Conservation (phyloP, 2,113 vertebrate species). For the Sciurus niger region DNA sequence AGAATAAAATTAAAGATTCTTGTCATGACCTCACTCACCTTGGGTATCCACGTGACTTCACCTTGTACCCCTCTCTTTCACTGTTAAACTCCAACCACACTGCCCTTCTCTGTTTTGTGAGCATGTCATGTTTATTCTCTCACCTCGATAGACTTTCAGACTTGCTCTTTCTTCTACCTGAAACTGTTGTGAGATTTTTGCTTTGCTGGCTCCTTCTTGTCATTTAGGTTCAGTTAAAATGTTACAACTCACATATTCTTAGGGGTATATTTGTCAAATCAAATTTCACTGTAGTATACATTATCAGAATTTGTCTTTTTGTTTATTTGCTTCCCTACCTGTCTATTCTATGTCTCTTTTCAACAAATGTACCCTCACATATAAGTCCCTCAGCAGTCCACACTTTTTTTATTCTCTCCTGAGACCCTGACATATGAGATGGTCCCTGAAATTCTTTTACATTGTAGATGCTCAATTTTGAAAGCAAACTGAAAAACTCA, state of each 20-base stretch:
- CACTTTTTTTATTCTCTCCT: background rate
- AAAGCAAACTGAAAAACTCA: background rate
- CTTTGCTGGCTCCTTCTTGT: background rate
- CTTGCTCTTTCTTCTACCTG: background rate
- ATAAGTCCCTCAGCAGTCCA: background rate
- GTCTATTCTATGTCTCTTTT: background rate
- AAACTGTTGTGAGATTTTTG: background rate
- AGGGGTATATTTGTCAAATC: background rate
- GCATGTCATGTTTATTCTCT: background rate
- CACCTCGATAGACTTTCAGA: background rate
- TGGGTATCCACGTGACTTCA: background rate
- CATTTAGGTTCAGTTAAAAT: background rate
- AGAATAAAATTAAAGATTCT: background rate
- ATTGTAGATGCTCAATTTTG: background rate
- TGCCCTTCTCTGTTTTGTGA: background rate
- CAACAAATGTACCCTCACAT: background rate
- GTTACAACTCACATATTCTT: background rate
- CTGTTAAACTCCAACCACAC: background rate
- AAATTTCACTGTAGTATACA: background rate
- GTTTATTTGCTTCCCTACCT: background rate
- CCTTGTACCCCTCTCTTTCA: background rate
- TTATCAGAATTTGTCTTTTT: background rate
- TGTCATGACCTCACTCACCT: background rate
- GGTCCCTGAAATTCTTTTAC: background rate
- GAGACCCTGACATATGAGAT: background rate